These are phyloP conservation scores for Leuctra nigra DNA, from an alignment of 2,888 invertebrate species.

Conservation along the genomic window DNA sequence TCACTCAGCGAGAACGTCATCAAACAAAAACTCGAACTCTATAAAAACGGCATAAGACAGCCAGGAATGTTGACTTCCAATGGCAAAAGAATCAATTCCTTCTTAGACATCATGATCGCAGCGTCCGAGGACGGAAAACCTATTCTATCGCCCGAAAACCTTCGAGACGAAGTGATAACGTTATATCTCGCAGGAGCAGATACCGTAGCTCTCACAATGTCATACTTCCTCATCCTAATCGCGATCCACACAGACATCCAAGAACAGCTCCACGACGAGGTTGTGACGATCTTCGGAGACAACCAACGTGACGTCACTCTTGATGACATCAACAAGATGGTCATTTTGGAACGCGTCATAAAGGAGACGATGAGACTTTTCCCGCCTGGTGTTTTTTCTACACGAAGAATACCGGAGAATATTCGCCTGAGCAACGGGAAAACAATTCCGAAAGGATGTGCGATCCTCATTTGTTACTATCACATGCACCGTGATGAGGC, in stretches of 20 bases:
- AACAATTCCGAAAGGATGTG: conserved; percentile 19
- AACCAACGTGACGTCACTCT: conserved; percentile 16
- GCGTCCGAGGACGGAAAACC: no score
- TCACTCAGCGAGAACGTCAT: no score
- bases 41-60: no score
- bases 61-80: no score
- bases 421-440: conserved; percentile 7
- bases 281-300: conserved; percentile 22
- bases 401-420: conserved; percentile 19
- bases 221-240: conserved; percentile 25
- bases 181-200: no score
- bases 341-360: no score
- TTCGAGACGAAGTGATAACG: no score
- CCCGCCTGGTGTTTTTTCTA: conserved; percentile 25
- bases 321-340: conserved; percentile 28
- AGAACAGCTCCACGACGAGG: conserved; percentile 23
- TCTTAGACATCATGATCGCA: no score
- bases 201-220: no score
- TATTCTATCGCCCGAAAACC: no score
- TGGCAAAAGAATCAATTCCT: no score
- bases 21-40: no score
- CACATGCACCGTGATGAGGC: conserved; percentile 23
- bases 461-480: conserved; percentile 24
- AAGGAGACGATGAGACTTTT: conserved; percentile 27
- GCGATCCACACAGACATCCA: conserved; percentile 28